Conservation (phyloP, 2,797 vertebrate species). For the Enteromius radiatus region DNA sequence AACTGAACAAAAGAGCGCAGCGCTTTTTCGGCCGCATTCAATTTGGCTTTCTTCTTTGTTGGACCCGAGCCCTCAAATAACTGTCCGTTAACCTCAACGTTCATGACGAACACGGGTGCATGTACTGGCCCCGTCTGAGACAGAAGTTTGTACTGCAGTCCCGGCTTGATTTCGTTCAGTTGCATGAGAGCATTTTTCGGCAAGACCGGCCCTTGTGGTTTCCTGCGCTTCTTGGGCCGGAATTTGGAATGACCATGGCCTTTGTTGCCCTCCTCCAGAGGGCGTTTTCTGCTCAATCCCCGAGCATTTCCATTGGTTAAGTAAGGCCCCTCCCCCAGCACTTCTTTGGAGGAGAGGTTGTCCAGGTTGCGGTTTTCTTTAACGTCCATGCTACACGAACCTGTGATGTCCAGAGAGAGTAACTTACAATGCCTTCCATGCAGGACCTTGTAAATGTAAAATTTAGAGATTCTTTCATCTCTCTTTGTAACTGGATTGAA, state of each 20-base stretch:
- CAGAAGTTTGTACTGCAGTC: slow-evolving; percentile 89
- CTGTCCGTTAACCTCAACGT: slow-evolving; percentile 92
- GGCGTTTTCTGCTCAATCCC: slow-evolving; percentile 82
- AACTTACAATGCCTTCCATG: slow-evolving; percentile 90
- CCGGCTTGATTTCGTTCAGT: slow-evolving; percentile 92
- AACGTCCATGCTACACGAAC: slow-evolving; percentile 85
- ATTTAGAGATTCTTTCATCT: slow-evolving; percentile 87
- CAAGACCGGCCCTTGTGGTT: slow-evolving; percentile 79
- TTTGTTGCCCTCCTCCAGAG: slow-evolving; percentile 90
- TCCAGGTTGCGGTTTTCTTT: slow-evolving; percentile 88
- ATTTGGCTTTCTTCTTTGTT: slow-evolving; percentile 95
- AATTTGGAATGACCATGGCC: slow-evolving; percentile 83
- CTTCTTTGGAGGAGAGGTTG: slow-evolving; percentile 83
- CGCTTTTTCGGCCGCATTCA: slow-evolving; percentile 89
- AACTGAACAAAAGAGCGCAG: slow-evolving; percentile 91
- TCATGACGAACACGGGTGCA: slow-evolving; percentile 90
- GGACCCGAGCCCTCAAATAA: slow-evolving; percentile 89
- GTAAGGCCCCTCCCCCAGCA: slow-evolving; percentile 73
- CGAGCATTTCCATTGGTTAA: slow-evolving; percentile 75
- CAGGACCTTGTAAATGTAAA: slow-evolving; percentile 93
- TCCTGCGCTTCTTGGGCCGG: slow-evolving; percentile 88
- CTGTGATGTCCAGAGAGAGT: slow-evolving; percentile 91
- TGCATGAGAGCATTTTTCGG: slow-evolving; percentile 96
- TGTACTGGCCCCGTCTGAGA: slow-evolving; percentile 93
- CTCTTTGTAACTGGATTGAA: slow-evolving; percentile 81